phyloP scores from a whole-genome alignment of 2,888 invertebrate species.

The Cancer borealis region DNA sequence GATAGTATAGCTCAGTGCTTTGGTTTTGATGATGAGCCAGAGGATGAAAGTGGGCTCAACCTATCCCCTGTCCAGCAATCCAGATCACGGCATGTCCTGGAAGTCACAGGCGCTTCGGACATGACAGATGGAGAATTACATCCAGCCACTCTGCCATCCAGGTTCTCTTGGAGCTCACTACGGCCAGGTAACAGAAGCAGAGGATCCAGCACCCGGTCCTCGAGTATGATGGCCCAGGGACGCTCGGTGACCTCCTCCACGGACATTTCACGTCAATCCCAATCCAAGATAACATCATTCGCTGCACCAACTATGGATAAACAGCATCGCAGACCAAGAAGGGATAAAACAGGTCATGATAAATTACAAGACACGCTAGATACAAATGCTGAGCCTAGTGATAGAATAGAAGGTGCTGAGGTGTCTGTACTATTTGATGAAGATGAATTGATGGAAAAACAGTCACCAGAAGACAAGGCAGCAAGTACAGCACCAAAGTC shows the following conservation, averaged over 20 bases:
- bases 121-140: neutral
- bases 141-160: neutral
- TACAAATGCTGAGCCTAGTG: neutral
- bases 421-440: constrained; percentile 15
- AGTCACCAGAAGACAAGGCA: neutral
- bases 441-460: neutral
- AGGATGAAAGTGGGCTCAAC: constrained; percentile 3
- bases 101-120: constrained; percentile 2
- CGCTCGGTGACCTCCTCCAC: neutral
- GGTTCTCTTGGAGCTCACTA: constrained; percentile 27
- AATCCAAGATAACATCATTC: neutral
- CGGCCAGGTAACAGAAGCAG: neutral
- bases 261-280: neutral
- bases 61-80: constrained; percentile 12
- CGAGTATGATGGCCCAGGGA: neutral
- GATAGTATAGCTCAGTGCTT: neutral
- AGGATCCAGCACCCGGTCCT: neutral
- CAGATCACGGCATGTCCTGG: neutral
- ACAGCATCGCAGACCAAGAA: neutral
- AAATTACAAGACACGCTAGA: neutral
- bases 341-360: neutral
- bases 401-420: neutral
- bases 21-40: constrained; percentile 22
- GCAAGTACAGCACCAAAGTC: neutral
- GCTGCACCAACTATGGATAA: neutral